Evolutionary conservation across 1,140 invertebrate species (phyloP), one percentile per base, ranked within the genome.

Genomic region (Drosophila nikananu): DNA sequence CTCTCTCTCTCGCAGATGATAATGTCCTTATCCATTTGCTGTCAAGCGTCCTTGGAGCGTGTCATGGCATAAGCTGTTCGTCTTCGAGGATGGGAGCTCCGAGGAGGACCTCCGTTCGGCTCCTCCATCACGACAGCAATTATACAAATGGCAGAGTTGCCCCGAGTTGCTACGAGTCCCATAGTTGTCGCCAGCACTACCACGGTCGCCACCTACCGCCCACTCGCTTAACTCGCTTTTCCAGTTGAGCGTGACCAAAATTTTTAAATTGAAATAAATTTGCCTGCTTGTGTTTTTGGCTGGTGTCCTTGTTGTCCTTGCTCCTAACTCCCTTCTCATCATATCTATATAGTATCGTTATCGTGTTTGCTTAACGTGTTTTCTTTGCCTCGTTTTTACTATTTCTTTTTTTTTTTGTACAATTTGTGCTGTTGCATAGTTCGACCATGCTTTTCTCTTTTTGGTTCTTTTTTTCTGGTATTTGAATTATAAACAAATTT

Each of bases 251-350:
- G 86, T 89, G 86, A 86, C 86, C 78, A 86, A 89, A 90, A 89
- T 89, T 90, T 89, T 89, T 89, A 89, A 89, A 89, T 89, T 89
- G 86, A 90, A 86, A 89, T 89, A 89, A 86, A 89, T 82, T 89
- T 86, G 61, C 77, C 78, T 80, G 68, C 52, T 80, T 68, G 55
- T 44, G 60, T 57, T 70, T 70, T 79, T 21, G 44, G 67, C 68
- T 64, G 62, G 62, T 81, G 80, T 86, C 80, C 76, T 67, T 72
- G 71, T 65, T 83, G 73, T 84, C 81, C 86, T 89, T 87, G 86
- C 72, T 78, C 32, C 30, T 17, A 48, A 30, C 67, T 37, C 54
- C 44, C 70, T 72, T 21, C 61, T 80, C 62, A 66, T 78, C 62
- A 66, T 78, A 66, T 83, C 48, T 80, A 90, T 90, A 84, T 84